Percentiles rank a stretch among this genome's conserved stretches.
phyloP scores from a whole-genome alignment of 1,140 invertebrate species.

The Dysdera silvatica region DNA sequence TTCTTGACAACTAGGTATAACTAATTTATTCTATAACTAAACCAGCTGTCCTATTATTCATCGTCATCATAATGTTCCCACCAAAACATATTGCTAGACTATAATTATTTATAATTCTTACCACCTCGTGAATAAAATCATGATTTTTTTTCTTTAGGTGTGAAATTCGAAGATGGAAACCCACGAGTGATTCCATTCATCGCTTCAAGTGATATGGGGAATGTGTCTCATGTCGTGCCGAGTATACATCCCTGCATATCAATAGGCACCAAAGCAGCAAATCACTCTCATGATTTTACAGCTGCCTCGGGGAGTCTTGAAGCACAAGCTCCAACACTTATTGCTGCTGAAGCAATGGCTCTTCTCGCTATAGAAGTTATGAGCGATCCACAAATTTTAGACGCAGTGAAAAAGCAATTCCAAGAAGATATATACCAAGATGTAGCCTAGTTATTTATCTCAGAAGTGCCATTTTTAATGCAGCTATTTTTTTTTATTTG shows the following conservation, averaged over 20 bases:
- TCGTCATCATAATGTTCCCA: background rate
- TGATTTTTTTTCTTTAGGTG: slow-evolving; percentile 2
- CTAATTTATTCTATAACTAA: too few species aligned
- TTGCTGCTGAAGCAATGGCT: slow-evolving; percentile 38
- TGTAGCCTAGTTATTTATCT: too few species aligned
- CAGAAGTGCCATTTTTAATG: too few species aligned
- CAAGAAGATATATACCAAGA: slow-evolving; percentile 24
- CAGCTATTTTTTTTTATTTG: too few species aligned
- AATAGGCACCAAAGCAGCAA: slow-evolving; percentile 36
- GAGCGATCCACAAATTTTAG: slow-evolving; percentile 7
- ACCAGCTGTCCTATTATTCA: too few species aligned
- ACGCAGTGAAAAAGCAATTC: slow-evolving; percentile 23
- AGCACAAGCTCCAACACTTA: slow-evolving; percentile 37
- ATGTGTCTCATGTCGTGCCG: slow-evolving; percentile 43
- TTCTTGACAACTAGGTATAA: too few species aligned
- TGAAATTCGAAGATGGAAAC: slow-evolving; percentile 21
- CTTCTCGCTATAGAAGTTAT: slow-evolving; percentile 34
- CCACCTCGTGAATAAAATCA: background rate
- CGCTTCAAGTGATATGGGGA: slow-evolving; percentile 42
- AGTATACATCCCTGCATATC: slow-evolving; percentile 41
- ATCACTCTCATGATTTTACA: slow-evolving; percentile 40
- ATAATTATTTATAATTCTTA: background rate
- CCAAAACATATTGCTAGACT: background rate
- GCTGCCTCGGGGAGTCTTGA: slow-evolving; percentile 33
- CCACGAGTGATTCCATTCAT: slow-evolving; percentile 24